A percentile compares a stretch with the other conserved stretches of the same genome.
Conservation (phyloP, 2,797 vertebrate species). For the Pseudomugil tenellus region DNA sequence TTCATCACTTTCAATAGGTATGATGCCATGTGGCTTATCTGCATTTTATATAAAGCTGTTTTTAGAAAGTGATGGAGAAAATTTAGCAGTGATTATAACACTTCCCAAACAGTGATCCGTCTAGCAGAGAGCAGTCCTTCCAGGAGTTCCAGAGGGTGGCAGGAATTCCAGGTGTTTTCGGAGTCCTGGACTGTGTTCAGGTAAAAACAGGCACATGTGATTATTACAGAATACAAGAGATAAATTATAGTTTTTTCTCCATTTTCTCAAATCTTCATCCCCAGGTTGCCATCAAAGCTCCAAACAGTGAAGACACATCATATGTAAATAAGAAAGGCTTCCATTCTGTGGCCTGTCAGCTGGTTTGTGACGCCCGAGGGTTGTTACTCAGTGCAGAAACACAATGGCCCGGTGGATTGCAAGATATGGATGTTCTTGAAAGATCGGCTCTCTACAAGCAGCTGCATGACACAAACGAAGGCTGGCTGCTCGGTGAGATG, state of each 20-base stretch:
- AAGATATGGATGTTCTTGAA: conserved; percentile 85
- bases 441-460: conserved; percentile 84
- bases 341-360: conserved; percentile 93
- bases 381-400: conserved; percentile 91
- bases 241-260: neutral
- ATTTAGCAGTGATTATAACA: neutral
- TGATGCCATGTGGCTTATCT: neutral
- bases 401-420: conserved; percentile 90
- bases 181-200: conserved; percentile 91
- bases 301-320: conserved; percentile 92
- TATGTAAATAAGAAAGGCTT: conserved; percentile 94
- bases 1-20: conserved; percentile 83
- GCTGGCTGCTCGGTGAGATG: conserved; percentile 91
- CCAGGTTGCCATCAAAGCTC: conserved; percentile 93
- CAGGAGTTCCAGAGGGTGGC: conserved; percentile 91
- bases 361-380: conserved; percentile 91
- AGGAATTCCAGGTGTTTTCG: conserved; percentile 91
- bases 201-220: conserved; percentile 41
- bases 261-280: neutral
- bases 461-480: conserved; percentile 83
- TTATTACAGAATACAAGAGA: neutral
- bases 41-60: neutral
- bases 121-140: conserved; percentile 84
- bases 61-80: neutral
- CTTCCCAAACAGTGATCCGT: conserved; percentile 75